These are phyloP conservation scores for Drosophila paranaensis DNA, from an alignment of 2,888 invertebrate genomes.

Conservation along the genomic window DNA sequence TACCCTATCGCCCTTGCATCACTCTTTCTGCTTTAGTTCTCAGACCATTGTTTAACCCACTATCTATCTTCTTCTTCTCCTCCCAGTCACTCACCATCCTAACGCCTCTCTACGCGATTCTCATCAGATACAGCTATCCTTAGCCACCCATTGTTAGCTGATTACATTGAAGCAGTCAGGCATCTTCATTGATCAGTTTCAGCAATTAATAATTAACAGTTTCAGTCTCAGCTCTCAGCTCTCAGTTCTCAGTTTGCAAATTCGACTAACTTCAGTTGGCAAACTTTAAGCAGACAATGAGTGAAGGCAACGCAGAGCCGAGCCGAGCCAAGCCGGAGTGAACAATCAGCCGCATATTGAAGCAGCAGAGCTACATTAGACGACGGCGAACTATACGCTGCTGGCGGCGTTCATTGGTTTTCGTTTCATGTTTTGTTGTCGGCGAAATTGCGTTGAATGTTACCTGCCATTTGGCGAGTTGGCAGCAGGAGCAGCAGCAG, in stretches of 20 bases:
- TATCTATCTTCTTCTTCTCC: not conserved
- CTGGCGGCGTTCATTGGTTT: slow-evolving; percentile 40
- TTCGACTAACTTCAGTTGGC: slow-evolving; percentile 5
- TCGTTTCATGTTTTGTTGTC: slow-evolving; percentile 65
- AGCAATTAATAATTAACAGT: not conserved
- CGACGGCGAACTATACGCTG: slow-evolving; percentile 20
- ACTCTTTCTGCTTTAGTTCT: not conserved
- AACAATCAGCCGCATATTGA: slow-evolving; percentile 24
- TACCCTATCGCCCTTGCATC: not conserved
- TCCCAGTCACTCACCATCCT: not conserved
- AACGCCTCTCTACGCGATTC: slow-evolving; percentile 3
- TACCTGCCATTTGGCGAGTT: slow-evolving; percentile 74
- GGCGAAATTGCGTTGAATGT: slow-evolving; percentile 78
- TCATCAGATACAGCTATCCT: not conserved
- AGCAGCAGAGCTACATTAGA: slow-evolving; percentile 24
- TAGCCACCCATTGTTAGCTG: not conserved
- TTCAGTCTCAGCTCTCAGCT: not conserved
- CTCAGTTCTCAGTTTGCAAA: not conserved
- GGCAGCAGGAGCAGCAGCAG: not conserved
- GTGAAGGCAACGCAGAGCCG: not conserved
- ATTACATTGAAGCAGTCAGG: not conserved
- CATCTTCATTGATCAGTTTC: not conserved
- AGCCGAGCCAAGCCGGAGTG: too few relatives aligned
- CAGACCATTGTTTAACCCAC: not conserved
- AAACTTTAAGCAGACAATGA: slow-evolving; percentile 48